Evolutionary conservation across 1,140 invertebrate species (phyloP), one percentile per base, ranked within the genome.

Genomic region (Aradophagus sp.): DNA sequence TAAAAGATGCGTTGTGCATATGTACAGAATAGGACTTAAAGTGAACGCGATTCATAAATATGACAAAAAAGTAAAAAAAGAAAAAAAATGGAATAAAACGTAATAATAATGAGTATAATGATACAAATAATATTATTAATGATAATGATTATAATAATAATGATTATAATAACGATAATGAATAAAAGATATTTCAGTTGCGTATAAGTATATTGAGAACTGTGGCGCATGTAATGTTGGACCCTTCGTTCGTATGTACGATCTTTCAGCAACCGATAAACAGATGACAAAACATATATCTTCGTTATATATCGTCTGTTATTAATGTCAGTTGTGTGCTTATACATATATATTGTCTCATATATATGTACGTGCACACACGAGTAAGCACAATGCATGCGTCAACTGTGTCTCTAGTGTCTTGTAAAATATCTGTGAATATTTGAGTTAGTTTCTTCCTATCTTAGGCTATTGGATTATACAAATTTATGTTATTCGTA

Each of bases 361-460:
- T 56, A 44, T 42, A 34, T 72, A 45, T 66, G 61, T 72, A 53
- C 52, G 32, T 26, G 50, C 20, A 47, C 10, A 34, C 5, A 27
- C 23, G 47, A 8, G 31, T 15, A 20, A 34, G 58, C 52, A 75
- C 77, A 83, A 74, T 76, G 75, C 76, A 72, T 61, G 76, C 76
- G 75, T 62, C 72, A 56, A 73, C 58, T 63, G 68, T 56, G 53
- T 75, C 81, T 82, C 77, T 75, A 66, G 58, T 80, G 81, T 83
- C 81, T 84, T 86, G 84, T 86, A 86, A 84, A 84, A 84, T 84
- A 86, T 84, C 80, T 86, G 84, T 86, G 84, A 86, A 86, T 86
- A 86, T 84, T 85, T 79, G 73, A 81, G 83, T 86, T 86, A 85
- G 79, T 84, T 86, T 86, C 82, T 83, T 86, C 83, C 81, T 85